Evolutionary conservation across 2,888 invertebrate genomes (phyloP).

Genomic region (Tuta absoluta): DNA sequence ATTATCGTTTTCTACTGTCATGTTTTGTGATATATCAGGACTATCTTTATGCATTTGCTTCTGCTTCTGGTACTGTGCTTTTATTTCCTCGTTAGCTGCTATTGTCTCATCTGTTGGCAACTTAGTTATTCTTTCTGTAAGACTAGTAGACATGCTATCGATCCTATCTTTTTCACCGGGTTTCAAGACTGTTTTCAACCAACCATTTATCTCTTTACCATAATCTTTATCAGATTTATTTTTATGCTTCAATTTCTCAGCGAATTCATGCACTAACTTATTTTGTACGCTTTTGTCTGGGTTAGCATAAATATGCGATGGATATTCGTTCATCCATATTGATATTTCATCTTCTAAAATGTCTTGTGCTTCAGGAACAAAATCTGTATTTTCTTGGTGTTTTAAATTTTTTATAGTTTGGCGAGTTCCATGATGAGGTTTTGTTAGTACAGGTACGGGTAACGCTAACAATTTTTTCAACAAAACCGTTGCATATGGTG

Average conservation of each 20-base stretch:
- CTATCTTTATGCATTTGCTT: not conserved
- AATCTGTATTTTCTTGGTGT: conserved; percentile 34
- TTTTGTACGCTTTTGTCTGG: conserved; percentile 38
- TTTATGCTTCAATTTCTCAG: conserved; percentile 42
- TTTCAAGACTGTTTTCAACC: conserved; percentile 47
- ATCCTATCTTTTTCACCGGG: conserved; percentile 42
- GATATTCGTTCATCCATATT: conserved; percentile 57
- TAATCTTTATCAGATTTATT: conserved; percentile 44
- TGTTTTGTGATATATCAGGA: not conserved
- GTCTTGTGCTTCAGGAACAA: conserved; percentile 43
- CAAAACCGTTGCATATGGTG: conserved; percentile 44
- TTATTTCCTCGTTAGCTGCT: conserved; percentile 33
- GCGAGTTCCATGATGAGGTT: conserved; percentile 48
- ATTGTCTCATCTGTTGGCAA: conserved; percentile 49
- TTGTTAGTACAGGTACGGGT: conserved; percentile 43
- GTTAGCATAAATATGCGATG: conserved; percentile 43
- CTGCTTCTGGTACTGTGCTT: conserved; percentile 28
- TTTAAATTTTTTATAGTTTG: conserved; percentile 46
- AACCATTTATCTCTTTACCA: conserved; percentile 42
- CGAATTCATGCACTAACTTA: conserved; percentile 48
- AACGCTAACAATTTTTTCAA: conserved; percentile 40
- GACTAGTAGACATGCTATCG: conserved; percentile 40
- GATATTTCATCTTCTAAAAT: conserved; percentile 58
- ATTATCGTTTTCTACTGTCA: conserved; percentile 36
- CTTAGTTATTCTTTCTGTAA: conserved; percentile 45